phyloP scores from a whole-genome alignment of 2,797 vertebrate species.

The Chiropotes sagulatus region DNA sequence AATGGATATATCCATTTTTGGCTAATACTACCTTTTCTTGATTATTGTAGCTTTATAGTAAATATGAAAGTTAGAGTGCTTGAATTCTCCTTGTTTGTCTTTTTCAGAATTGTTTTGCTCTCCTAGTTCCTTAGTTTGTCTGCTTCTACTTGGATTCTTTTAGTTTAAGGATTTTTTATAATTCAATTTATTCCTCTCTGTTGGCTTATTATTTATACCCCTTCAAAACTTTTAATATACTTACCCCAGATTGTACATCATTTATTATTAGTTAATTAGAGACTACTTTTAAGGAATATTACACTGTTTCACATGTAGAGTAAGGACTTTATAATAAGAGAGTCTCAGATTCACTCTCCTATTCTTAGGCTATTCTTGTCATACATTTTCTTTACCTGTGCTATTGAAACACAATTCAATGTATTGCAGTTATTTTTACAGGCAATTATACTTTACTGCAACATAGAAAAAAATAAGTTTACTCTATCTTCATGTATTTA shows the following conservation, averaged over 20 bases:
- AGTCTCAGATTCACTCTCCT: neutral
- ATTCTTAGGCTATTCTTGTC: neutral
- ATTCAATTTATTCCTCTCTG: neutral
- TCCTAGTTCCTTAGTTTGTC: neutral
- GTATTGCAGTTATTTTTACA: neutral
- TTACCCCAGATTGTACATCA: neutral
- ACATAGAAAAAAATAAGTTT: neutral
- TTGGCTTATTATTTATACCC: neutral
- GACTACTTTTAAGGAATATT: neutral
- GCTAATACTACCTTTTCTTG: neutral
- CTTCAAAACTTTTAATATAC: neutral
- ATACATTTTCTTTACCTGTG: neutral
- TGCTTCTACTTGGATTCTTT: neutral
- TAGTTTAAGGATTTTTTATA: neutral
- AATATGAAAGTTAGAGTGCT: neutral
- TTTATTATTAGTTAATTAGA: neutral
- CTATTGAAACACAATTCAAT: neutral
- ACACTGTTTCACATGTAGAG: neutral
- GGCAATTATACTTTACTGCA: neutral
- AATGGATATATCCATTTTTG: neutral
- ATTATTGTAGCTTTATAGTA: neutral
- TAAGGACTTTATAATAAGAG: neutral
- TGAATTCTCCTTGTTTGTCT: neutral
- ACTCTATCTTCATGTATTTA: neutral
- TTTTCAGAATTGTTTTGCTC: neutral